A percentile compares a stretch with the other conserved stretches of the same genome.
phyloP scores from a whole-genome alignment of 2,797 vertebrate genomes.

The Anolis apletophallus region DNA sequence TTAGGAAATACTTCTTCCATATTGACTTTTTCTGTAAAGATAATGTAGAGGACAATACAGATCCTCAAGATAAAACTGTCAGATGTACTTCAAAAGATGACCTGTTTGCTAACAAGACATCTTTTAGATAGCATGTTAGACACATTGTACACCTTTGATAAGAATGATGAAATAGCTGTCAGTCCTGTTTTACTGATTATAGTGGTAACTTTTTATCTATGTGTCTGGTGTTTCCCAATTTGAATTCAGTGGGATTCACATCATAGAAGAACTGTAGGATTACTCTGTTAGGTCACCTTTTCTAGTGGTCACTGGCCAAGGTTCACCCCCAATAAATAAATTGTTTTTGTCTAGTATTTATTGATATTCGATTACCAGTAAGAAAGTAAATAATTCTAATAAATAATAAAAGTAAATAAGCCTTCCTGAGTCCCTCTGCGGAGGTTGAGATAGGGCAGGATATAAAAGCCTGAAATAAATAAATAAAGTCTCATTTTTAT shows the following conservation, averaged over 20 bases:
- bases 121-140: slow-evolving; percentile 57
- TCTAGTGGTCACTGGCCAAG: slow-evolving; percentile 43
- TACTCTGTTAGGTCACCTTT: too few species aligned
- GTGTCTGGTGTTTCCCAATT: slow-evolving; percentile 53
- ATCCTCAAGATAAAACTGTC: slow-evolving; percentile 60
- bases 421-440: too few species aligned
- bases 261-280: background rate
- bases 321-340: slow-evolving; percentile 68
- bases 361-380: slow-evolving; percentile 59
- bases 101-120: slow-evolving; percentile 64
- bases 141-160: slow-evolving; percentile 58
- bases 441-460: too few species aligned
- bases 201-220: slow-evolving; percentile 58
- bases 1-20: slow-evolving; percentile 9
- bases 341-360: slow-evolving; percentile 73
- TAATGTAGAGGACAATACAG: slow-evolving; percentile 52
- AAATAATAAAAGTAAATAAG: too few species aligned
- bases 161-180: slow-evolving; percentile 65
- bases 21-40: slow-evolving; percentile 57
- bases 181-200: slow-evolving; percentile 69
- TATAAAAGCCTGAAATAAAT: too few species aligned
- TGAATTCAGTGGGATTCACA: background rate
- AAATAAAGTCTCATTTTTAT: slow-evolving; percentile 45
- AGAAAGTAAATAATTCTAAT: slow-evolving; percentile 60
- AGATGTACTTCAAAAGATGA: slow-evolving; percentile 65